phyloP scores from a whole-genome alignment of 2,888 invertebrate genomes.

The Aphodius granarius region DNA sequence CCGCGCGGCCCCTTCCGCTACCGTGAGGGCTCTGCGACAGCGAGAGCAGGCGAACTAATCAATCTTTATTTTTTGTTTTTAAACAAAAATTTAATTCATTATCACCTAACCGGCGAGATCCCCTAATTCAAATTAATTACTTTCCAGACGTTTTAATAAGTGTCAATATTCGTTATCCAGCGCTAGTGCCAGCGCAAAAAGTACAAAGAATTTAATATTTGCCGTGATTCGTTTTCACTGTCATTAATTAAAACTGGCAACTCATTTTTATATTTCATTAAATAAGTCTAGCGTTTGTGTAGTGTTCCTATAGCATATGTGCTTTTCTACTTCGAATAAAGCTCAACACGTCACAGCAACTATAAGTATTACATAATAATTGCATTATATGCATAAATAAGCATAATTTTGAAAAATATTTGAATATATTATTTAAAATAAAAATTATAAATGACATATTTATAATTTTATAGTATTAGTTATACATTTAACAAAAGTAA shows the following conservation, averaged over 20 bases:
- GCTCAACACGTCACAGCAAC: no score
- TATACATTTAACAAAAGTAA: no score
- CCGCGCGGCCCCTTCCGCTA: not conserved
- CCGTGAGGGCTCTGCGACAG: not conserved
- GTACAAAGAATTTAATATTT: not conserved
- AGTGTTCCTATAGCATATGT: no score
- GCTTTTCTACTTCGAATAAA: no score
- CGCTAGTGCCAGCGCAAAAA: not conserved
- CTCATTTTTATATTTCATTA: not conserved
- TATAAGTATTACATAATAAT: no score
- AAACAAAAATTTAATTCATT: constrained; percentile 15
- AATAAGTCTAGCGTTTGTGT: no score
- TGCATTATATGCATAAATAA: no score
- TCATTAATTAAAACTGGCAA: not conserved
- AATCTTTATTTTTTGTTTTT: constrained; percentile 25
- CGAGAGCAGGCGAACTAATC: constrained; percentile 24
- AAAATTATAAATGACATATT: no score
- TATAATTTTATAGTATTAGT: no score
- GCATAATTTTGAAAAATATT: no score
- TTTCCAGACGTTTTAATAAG: constrained; percentile 8
- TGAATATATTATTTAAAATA: no score
- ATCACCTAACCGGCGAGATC: constrained; percentile 7
- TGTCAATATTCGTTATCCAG: constrained; percentile 13
- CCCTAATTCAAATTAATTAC: constrained; percentile 13
- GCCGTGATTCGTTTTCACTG: not conserved